phyloP scores from a whole-genome alignment of 2,888 invertebrate genomes.

The Philaethria dido region DNA sequence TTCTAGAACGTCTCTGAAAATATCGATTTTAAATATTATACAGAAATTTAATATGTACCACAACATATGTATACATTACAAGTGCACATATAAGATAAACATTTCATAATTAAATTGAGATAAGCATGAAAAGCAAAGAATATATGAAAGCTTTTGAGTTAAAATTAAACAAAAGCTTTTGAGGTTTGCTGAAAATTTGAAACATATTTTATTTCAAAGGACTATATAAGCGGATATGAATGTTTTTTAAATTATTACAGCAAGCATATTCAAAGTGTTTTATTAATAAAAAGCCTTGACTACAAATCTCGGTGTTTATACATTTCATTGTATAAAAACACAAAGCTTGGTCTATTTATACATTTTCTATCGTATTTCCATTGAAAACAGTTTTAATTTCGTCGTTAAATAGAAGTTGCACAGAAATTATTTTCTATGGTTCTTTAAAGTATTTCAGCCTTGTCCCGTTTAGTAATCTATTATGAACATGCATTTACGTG shows the following conservation, averaged over 20 bases:
- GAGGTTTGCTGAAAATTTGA: conserved; percentile 9
- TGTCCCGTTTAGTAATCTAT: background rate
- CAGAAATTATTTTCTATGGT: no score
- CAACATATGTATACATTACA: background rate
- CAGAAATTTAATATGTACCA: background rate
- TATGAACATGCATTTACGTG: background rate
- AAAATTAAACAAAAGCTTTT: conserved; percentile 24
- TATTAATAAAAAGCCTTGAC: conserved; percentile 10
- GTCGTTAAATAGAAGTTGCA: background rate
- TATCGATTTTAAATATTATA: no score
- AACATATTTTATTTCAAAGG: conserved; percentile 24
- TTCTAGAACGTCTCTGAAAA: no score
- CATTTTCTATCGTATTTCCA: conserved; percentile 1
- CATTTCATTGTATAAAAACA: conserved; percentile 8
- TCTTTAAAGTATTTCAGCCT: background rate
- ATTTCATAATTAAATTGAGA: conserved; percentile 20
- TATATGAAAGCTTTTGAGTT: conserved; percentile 13
- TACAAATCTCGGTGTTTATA: background rate
- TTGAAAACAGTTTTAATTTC: background rate
- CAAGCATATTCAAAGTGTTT: conserved; percentile 27
- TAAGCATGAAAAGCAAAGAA: conserved; percentile 14
- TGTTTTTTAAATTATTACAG: conserved; percentile 23
- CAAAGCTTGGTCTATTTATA: conserved; percentile 8
- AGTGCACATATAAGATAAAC: background rate
- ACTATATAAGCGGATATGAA: conserved; percentile 16